These are phyloP conservation scores for Tetranychus piercei DNA, from an alignment of 2,888 invertebrate species.

Conservation along the genomic window DNA sequence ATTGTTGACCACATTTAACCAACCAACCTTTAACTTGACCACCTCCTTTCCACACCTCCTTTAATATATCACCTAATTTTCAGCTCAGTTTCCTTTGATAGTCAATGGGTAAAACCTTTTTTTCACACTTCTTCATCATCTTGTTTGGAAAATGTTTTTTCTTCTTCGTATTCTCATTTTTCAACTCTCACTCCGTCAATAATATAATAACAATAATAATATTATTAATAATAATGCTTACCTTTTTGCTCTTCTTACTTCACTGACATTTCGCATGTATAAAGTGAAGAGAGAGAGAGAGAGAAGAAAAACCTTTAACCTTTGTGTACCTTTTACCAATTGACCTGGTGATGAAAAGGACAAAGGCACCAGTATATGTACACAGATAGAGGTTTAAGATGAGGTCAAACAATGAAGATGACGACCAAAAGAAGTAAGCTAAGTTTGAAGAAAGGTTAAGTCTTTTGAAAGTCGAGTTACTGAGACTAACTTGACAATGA, in stretches of 20 bases:
- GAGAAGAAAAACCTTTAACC: not conserved
- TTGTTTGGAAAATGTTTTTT: not conserved
- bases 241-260: not conserved
- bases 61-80: conserved; percentile 1
- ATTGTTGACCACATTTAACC: not conserved
- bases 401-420: not conserved
- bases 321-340: not conserved
- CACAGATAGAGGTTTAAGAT: not conserved
- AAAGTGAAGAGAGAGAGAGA: not conserved
- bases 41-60: not conserved
- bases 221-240: no score
- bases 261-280: not conserved
- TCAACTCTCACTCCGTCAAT: not conserved
- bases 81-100: not conserved
- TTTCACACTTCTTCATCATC: not conserved
- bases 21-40: not conserved
- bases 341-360: not conserved
- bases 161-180: not conserved
- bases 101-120: not conserved
- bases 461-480: not conserved
- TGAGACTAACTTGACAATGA: not conserved
- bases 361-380: not conserved
- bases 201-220: not conserved
- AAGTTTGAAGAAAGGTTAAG: not conserved
- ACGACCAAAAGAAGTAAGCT: no score